phyloP scores from a whole-genome alignment of 1,140 invertebrate genomes.

The Dendroctonus ponderosae region DNA sequence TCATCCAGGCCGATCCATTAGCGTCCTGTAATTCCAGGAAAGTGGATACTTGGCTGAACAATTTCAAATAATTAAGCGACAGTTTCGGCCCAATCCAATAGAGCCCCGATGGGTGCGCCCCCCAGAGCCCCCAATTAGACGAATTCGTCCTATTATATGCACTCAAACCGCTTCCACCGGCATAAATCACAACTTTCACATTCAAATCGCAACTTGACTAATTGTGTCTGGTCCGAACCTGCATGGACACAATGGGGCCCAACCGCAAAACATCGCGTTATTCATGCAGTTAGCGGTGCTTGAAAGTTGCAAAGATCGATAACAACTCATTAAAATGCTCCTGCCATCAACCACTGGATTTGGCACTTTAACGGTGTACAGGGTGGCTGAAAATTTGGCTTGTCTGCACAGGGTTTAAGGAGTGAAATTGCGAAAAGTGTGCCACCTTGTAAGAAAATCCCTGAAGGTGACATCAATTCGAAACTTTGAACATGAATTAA shows the following conservation, averaged over 20 bases:
- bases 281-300: slow-evolving; percentile 11
- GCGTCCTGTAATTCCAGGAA: slow-evolving; percentile 6
- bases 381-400: no score
- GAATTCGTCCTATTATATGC: neutral
- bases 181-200: slow-evolving; percentile 18
- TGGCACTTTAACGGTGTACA: no score
- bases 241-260: slow-evolving; percentile 1
- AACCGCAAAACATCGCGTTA: slow-evolving; percentile 17
- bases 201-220: slow-evolving; percentile 22
- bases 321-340: no score
- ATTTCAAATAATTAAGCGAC: neutral
- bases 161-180: neutral
- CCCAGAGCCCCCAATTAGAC: neutral
- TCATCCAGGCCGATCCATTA: slow-evolving; percentile 1
- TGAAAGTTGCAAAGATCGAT: neutral
- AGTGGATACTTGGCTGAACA: slow-evolving; percentile 1
- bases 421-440: no score
- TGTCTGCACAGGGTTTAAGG: no score
- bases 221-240: slow-evolving; percentile 18
- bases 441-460: no score
- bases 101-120: neutral
- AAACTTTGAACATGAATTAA: no score
- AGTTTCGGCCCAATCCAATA: neutral
- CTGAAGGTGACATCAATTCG: no score
- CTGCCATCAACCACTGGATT: no score